A percentile compares a stretch with the other conserved stretches of the same genome.
These are phyloP conservation scores for Macropodus opercularis DNA, from an alignment of 2,797 vertebrate species.

Conservation along the genomic window DNA sequence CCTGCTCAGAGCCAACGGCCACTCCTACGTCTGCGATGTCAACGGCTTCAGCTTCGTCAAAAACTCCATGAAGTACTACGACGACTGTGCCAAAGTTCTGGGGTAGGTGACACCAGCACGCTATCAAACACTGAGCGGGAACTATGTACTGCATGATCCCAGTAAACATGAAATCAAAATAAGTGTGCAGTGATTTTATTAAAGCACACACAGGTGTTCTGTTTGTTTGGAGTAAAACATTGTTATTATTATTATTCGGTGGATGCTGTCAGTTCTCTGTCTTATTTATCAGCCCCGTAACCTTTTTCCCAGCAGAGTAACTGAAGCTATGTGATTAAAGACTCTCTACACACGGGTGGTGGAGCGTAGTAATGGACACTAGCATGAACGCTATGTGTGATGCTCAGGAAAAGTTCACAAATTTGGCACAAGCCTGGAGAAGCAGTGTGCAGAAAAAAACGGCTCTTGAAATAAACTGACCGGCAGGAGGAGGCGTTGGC, in stretches of 20 bases:
- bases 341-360: background rate
- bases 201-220: too few species aligned
- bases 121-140: too few species aligned
- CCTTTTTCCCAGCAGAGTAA: constrained; percentile 8
- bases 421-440: too few species aligned
- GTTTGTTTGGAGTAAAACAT: too few species aligned
- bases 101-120: constrained; percentile 80
- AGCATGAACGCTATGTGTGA: background rate
- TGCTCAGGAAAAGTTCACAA: too few species aligned
- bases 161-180: too few species aligned
- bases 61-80: constrained; percentile 99
- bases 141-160: too few species aligned
- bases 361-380: background rate
- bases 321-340: constrained; percentile 3
- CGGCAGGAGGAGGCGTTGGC: too few species aligned
- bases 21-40: constrained; percentile 96
- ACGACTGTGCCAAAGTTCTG: constrained; percentile 97
- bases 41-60: constrained; percentile 99
- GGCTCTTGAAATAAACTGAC: background rate
- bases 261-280: constrained; percentile 23
- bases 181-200: too few species aligned
- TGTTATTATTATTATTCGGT: too few species aligned
- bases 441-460: too few species aligned
- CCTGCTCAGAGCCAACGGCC: constrained; percentile 93
- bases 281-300: constrained; percentile 45